A percentile compares a stretch with the other conserved stretches of the same genome.
These are phyloP conservation scores for Sturnira hondurensis DNA, from an alignment of 2,113 vertebrate species.

Conservation along the genomic window DNA sequence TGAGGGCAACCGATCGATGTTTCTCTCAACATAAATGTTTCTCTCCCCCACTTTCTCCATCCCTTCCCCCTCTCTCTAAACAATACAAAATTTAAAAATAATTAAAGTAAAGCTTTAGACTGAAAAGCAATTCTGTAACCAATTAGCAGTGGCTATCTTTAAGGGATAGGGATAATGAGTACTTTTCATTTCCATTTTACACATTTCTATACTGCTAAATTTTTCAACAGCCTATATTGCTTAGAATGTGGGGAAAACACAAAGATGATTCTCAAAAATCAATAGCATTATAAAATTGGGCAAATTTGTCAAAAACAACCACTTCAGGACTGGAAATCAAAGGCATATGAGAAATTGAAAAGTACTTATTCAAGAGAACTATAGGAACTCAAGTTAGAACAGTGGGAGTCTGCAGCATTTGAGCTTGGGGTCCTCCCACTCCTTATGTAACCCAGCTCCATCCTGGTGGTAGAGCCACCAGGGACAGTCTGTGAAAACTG, in stretches of 20 bases:
- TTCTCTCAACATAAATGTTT: no score
- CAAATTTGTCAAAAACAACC: conserved; percentile 17
- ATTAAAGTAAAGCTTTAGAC: neutral
- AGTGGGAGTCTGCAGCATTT: neutral
- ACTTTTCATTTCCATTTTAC: neutral
- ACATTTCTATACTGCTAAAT: neutral
- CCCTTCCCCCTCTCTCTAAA: no score
- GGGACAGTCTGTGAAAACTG: neutral
- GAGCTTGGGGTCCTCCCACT: neutral
- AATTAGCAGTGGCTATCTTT: neutral
- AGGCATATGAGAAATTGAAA: neutral
- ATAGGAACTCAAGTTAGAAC: neutral
- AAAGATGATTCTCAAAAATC: neutral
- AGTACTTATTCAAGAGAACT: neutral
- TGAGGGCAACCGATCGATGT: no score
- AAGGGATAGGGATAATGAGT: neutral
- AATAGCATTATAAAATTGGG: conserved; percentile 3
- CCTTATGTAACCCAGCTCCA: neutral
- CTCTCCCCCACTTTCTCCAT: no score
- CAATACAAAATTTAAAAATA: no score
- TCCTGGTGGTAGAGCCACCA: neutral
- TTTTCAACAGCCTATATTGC: neutral
- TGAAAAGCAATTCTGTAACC: neutral
- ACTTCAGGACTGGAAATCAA: neutral
- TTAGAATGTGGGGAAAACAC: neutral